Evolutionary conservation across 2,797 vertebrate genomes (phyloP), one percentile per base, ranked within the genome.

Genomic region (Philypnodon macrostomus): DNA sequence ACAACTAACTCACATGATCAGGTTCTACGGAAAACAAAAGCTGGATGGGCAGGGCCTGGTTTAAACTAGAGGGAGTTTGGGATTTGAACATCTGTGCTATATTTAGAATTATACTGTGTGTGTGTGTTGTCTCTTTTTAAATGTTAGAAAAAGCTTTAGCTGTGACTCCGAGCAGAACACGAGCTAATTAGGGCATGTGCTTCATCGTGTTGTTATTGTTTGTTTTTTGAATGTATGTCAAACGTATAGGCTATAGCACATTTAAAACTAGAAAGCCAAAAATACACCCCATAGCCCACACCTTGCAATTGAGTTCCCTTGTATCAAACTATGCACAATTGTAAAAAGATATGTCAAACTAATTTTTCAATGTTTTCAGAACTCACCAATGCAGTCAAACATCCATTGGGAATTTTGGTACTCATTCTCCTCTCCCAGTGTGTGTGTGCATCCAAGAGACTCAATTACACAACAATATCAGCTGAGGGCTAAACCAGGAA

Each of bases 401-500:
- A 38, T 53, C 11, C 23, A 21, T 30, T 23, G 34, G 46, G 10
- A 7, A 60, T 74, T 44, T 61, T 44, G 70, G 54, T 68, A 49
- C 53, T 47, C 65, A 64, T 77, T 75, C 56, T 75, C 64, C 74
- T 61, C 47, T 77, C 40, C 53, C 51, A 66, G 65, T 66, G 38
- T n/a, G 69, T 41, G 48, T 66, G 58, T 73, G 71, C 76, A 77
- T 62, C 56, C 49, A 68, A 75, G 74, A 70, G 61, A 55, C 57
- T 80, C 75, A 53, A 79, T 84, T 82, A 75, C 35, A 32, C 76
- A 79, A 80, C 80, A 77, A 77, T 71, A 79, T 71, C 71, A 70
- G 75, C 79, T 75, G 69, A 46, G 63, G 71, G 71, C 71, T 66
- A 63, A 80, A 81, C 63, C 61, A 83, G 73, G 66, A 75, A 64